A percentile compares a stretch with the other conserved stretches of the same genome.
These are phyloP conservation scores for Zaprionus kolodkinae DNA, from an alignment of 1,140 invertebrate genomes.

Conservation along the genomic window DNA sequence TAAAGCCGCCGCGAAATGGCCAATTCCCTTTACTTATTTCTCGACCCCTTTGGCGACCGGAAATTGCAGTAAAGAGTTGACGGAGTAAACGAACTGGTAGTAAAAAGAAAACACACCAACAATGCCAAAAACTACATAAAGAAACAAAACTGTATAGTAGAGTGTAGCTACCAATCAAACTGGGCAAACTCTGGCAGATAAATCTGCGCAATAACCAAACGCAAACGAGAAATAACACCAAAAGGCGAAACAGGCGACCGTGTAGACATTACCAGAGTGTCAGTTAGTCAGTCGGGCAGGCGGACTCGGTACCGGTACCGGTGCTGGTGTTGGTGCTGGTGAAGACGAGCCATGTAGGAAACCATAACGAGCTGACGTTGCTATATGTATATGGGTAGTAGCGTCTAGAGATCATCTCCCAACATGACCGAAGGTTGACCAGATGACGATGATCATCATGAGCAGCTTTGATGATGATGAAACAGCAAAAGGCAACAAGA, in stretches of 20 bases:
- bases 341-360: slow-evolving; percentile 50
- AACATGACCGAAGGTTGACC: slow-evolving; percentile 57
- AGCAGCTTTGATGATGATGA: slow-evolving; percentile 24
- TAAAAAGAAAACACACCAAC: slow-evolving; percentile 13
- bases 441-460: slow-evolving; percentile 31
- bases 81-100: slow-evolving; percentile 14
- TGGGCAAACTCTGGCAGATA: slow-evolving; percentile 38
- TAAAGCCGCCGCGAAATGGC: slow-evolving; percentile 26
- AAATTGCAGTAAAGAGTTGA: slow-evolving; percentile 42
- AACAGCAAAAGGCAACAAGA: slow-evolving; percentile 36
- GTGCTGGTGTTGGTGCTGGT: background rate
- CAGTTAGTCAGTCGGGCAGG: background rate
- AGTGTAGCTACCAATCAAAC: slow-evolving; percentile 49
- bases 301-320: too few relatives aligned
- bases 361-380: slow-evolving; percentile 68
- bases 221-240: slow-evolving; percentile 60
- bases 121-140: background rate
- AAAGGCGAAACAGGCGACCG: slow-evolving; percentile 45
- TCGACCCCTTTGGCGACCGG: slow-evolving; percentile 28
- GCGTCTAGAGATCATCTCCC: slow-evolving; percentile 52
- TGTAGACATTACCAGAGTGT: slow-evolving; percentile 29
- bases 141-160: slow-evolving; percentile 10
- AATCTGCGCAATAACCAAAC: slow-evolving; percentile 64
- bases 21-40: slow-evolving; percentile 13
- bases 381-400: slow-evolving; percentile 26